Base-by-base conservation (phyloP, 64 coral and sea anemone species). In the Exaiptasia diaphana region DNA sequence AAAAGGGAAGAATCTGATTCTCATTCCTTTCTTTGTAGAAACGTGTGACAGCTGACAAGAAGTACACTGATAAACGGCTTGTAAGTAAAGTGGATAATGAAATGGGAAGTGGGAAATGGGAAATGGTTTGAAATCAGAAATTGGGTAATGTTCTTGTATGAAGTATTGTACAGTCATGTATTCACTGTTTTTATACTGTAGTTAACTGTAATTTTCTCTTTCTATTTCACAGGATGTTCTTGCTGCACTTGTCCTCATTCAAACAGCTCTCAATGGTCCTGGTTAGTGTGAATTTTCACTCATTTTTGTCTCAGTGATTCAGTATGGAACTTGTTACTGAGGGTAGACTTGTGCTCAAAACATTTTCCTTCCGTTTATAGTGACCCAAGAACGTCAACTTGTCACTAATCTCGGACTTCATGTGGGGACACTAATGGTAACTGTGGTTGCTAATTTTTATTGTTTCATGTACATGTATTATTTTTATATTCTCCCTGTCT, bases 51-150 rank as follows among this genome's bases (percentile, higher is more conserved):
- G 89, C 89, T 38, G 94, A 97, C 67, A 97, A 84, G 89, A 97
- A 97, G 37, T 97, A 97, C 28, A 97, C 94, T 34, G 89, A 97
- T 71, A 92, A 92, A 56, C 86, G 89, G 53, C 80, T 97, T 67
- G 94, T 97, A 76, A 89, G 80, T 82, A 36, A 18, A 36, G n/a
- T n/a, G n/a, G n/a, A n/a, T n/a, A n/a, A n/a, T n/a, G n/a, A n/a
- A n/a, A n/a, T n/a, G n/a, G n/a, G n/a, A n/a, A n/a, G n/a, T n/a
- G n/a, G n/a, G n/a, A n/a, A n/a, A n/a, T n/a, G n/a, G n/a, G n/a
- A n/a, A n/a, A n/a, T n/a, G n/a, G n/a, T n/a, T n/a, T n/a, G n/a
- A n/a, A n/a, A n/a, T n/a, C n/a, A n/a, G n/a, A n/a, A n/a, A n/a
- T n/a, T n/a, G n/a, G n/a, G n/a, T n/a, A n/a, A n/a, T n/a, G n/a